These are phyloP conservation scores for Tethea ocularis DNA, from an alignment of 2,888 invertebrate genomes.

Conservation along the genomic window DNA sequence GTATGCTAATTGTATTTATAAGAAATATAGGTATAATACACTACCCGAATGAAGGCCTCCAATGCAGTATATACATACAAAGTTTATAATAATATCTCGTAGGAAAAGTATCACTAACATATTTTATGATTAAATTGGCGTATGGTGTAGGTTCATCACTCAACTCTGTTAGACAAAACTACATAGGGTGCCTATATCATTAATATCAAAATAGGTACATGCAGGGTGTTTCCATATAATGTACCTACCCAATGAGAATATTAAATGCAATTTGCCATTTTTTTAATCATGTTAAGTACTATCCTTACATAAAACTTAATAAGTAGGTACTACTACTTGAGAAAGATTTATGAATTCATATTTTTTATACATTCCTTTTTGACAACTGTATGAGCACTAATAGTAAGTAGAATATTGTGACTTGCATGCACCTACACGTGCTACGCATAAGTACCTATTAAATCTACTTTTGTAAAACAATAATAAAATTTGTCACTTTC, in stretches of 20 bases:
- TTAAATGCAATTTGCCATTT: not conserved
- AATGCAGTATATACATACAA: conserved; percentile 68
- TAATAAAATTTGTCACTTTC: conserved; percentile 29
- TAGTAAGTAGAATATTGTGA: not conserved
- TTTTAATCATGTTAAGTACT: not conserved
- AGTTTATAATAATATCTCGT: conserved; percentile 52
- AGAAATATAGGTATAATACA: conserved; percentile 47
- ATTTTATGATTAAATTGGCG: conserved; percentile 43
- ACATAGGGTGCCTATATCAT: not conserved
- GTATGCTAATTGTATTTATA: conserved; percentile 51
- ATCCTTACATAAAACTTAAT: not conserved
- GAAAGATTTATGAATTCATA: not conserved
- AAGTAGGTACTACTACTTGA: not conserved
- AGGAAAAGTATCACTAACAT: conserved; percentile 62
- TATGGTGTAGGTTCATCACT: conserved; percentile 18
- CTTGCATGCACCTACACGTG: not conserved
- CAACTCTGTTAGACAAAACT: conserved; percentile 9
- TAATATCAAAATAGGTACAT: conserved; percentile 11
- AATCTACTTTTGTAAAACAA: conserved; percentile 13
- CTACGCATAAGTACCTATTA: not conserved
- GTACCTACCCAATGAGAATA: not conserved
- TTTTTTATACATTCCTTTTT: not conserved
- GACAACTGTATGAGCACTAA: not conserved
- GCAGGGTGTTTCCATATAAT: not conserved
- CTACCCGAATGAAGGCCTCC: conserved; percentile 77